phyloP scores from a whole-genome alignment of 1,140 invertebrate genomes.

The Meloidogyne hapla region DNA sequence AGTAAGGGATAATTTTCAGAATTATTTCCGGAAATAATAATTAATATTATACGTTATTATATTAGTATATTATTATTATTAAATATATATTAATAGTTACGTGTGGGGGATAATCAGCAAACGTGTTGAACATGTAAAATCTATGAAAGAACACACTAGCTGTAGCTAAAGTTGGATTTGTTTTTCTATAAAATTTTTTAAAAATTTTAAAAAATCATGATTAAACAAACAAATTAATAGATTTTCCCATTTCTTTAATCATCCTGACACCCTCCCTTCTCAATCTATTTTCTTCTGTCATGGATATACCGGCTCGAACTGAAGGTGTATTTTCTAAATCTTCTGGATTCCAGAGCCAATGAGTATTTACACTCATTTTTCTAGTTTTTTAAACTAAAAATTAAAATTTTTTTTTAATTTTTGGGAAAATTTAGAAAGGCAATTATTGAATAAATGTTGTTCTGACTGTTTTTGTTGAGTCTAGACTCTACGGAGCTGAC shows the following conservation, averaged over 20 bases:
- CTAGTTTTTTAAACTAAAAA: too few relatives aligned
- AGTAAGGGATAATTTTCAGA: too few relatives aligned
- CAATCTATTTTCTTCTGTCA: slow-evolving; percentile 43
- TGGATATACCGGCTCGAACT: slow-evolving; percentile 37
- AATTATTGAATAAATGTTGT: too few relatives aligned
- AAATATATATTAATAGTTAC: slow-evolving; percentile 66
- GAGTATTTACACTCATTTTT: slow-evolving; percentile 37
- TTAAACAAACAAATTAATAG: slow-evolving; percentile 53
- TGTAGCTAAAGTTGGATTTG: slow-evolving; percentile 80
- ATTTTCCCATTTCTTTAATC: slow-evolving; percentile 52
- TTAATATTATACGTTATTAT: too few relatives aligned
- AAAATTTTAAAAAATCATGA: slow-evolving; percentile 19
- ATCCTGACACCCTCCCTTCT: slow-evolving; percentile 51
- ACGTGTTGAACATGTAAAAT: slow-evolving; percentile 98
- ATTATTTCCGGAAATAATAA: too few relatives aligned
- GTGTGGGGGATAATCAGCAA: slow-evolving; percentile 88
- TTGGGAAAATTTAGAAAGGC: too few relatives aligned
- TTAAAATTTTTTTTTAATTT: too few relatives aligned
- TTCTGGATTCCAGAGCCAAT: slow-evolving; percentile 42
- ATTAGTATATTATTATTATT: too few relatives aligned
- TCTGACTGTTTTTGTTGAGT: too few relatives aligned
- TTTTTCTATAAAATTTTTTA: slow-evolving; percentile 43
- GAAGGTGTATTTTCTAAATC: slow-evolving; percentile 55
- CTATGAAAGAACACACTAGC: slow-evolving; percentile 96
- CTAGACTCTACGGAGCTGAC: too few relatives aligned